A percentile compares a stretch with the other conserved stretches of the same genome.
Evolutionary conservation across 2,888 invertebrate species (phyloP).

Genomic region (Melanotus villosus): DNA sequence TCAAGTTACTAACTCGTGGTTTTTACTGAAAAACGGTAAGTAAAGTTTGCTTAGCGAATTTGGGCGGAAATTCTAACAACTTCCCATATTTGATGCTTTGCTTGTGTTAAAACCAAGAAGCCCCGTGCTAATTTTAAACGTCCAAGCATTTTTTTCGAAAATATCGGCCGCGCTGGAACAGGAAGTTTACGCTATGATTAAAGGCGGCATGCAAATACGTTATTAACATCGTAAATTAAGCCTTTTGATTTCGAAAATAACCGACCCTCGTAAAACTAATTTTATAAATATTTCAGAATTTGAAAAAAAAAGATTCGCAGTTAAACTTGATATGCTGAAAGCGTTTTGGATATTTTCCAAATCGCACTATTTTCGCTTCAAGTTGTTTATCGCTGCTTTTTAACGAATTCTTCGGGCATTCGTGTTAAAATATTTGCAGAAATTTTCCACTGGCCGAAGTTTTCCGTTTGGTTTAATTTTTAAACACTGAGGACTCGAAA

Average conservation of each 20-base stretch:
- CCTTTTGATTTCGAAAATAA: background rate
- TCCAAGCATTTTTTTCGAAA: too few relatives aligned
- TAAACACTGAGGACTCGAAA: too few relatives aligned
- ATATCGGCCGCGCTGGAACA: too few relatives aligned
- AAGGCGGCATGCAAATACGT: too few relatives aligned
- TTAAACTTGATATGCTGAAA: constrained; percentile 16
- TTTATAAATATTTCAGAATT: background rate
- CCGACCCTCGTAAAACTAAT: background rate
- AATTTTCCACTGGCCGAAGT: too few relatives aligned
- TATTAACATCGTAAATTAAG: background rate
- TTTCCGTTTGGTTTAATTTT: too few relatives aligned
- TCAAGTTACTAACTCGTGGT: background rate
- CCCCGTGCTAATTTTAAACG: too few relatives aligned
- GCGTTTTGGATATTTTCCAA: constrained; percentile 32
- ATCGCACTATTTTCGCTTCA: constrained; percentile 14
- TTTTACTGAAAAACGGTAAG: constrained; percentile 21
- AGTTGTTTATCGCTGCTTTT: constrained; percentile 8
- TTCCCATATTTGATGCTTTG: too few relatives aligned
- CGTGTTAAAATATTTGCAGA: too few relatives aligned
- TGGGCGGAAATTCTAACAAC: too few relatives aligned
- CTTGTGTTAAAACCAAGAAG: too few relatives aligned
- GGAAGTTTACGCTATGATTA: too few relatives aligned
- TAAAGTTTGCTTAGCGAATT: background rate
- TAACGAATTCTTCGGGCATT: background rate
- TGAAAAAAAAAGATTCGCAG: background rate